Evolutionary conservation across 1,140 invertebrate species (phyloP), one percentile per base, ranked within the genome.

Genomic region (Olivierus martensii): DNA sequence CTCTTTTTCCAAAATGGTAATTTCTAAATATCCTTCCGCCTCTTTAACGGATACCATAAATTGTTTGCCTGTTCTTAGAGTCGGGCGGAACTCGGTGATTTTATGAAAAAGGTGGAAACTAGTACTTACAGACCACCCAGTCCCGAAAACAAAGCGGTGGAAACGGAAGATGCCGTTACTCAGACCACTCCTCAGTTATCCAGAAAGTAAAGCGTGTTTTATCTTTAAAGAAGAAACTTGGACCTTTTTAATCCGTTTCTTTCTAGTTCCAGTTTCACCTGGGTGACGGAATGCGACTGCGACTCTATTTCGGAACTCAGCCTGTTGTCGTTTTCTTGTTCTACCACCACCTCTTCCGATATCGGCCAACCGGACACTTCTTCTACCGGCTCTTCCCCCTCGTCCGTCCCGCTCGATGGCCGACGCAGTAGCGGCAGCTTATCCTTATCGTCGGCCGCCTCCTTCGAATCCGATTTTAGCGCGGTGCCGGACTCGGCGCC

Each of bases 201-300:
- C 17, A 51, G 49, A 15, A 47, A 49, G 38, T 28, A 28, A 28
- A 28, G 4, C 28, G 28, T 28, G 22, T 28, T 28, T 28, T 28
- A 3, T 28, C 7, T 28, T 28, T 28, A 28, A 28, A 28, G 4
- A 6, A 28, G 2, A 6, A 28, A 28, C 4, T 28, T 3, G 28
- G 28, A 9, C 9, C 9, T 28, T 28, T 28, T 28, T 28, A 18
- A 9, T 19, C 39, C 1, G 9, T 41, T 51, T 12, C 42, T 18
- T 21, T 56, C 10, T 51, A 56, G 55, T 21, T 56, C 55, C 9
- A 56, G 55, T 34, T 52, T 56, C 38, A 56, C 55, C 2, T 56
- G 55, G 46, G 55, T 56, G 3, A 56, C 55, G 3, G 55, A 56
- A 28, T 56, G 55, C 35, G 55, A 52, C 37, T 56, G 55, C 15